Evolutionary conservation across 2,113 vertebrate genomes (phyloP).

Genomic region (Aramus guarauna): DNA sequence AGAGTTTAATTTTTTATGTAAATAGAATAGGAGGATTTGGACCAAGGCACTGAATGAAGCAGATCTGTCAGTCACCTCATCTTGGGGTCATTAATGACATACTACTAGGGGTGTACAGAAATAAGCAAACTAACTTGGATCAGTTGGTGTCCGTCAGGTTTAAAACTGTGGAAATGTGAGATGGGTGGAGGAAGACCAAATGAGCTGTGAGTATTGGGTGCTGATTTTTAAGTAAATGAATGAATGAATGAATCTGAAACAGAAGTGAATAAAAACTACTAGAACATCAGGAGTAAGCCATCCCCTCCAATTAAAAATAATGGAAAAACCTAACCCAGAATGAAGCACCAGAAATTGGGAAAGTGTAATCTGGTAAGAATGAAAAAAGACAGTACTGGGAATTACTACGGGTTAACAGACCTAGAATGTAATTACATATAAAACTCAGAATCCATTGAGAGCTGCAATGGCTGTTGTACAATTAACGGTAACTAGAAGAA

Average conservation of each 20-base stretch:
- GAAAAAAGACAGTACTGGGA: neutral
- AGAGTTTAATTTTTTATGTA: neutral
- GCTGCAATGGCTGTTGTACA: neutral
- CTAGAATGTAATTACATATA: neutral
- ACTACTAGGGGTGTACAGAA: neutral
- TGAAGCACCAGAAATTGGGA: neutral
- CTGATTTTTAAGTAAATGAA: neutral
- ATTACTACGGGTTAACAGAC: neutral
- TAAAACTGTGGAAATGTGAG: neutral
- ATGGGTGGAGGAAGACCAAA: neutral
- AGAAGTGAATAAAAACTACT: neutral
- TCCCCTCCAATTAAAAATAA: neutral
- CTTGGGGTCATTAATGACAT: neutral
- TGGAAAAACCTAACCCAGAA: neutral
- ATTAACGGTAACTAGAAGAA: neutral
- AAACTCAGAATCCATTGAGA: neutral
- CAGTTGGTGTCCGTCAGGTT: neutral
- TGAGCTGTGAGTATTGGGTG: neutral
- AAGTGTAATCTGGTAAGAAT: neutral
- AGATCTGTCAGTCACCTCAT: neutral
- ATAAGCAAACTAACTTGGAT: neutral
- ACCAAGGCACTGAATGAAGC: neutral
- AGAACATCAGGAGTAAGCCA: neutral
- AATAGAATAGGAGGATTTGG: neutral
- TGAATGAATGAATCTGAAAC: neutral